These are phyloP conservation scores for Stigmatopora nigra DNA, from an alignment of 2,113 vertebrate species.

Conservation along the genomic window DNA sequence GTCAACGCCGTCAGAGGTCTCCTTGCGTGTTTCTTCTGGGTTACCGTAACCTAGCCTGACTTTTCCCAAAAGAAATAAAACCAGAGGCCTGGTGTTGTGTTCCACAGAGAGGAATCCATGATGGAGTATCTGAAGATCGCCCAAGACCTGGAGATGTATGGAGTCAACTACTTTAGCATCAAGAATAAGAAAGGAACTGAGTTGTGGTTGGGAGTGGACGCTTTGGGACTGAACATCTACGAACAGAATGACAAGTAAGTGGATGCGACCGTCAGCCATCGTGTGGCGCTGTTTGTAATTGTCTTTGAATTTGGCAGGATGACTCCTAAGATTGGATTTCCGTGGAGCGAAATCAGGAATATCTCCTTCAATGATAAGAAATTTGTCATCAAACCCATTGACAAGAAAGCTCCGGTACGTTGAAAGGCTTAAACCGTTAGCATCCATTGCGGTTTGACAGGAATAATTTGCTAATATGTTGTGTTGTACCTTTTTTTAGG, in stretches of 20 bases:
- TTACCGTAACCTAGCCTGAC: not conserved
- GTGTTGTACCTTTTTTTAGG: slow-evolving; percentile 57
- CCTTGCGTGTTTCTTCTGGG: not conserved
- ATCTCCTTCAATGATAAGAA: slow-evolving; percentile 99
- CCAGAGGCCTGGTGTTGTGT: no score
- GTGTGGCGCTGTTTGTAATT: not conserved
- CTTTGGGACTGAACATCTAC: slow-evolving; percentile 95
- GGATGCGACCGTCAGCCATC: not conserved
- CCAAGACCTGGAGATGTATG: slow-evolving; percentile 97
- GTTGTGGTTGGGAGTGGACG: slow-evolving; percentile 92
- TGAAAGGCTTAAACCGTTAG: not conserved
- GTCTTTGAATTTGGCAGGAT: slow-evolving; percentile 70
- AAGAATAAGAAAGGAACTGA: slow-evolving; percentile 99
- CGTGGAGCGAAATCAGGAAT: slow-evolving; percentile 98
- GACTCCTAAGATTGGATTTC: slow-evolving; percentile 98
- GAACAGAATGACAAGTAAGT: slow-evolving; percentile 93
- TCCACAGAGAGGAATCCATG: slow-evolving; percentile 88
- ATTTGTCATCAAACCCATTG: slow-evolving; percentile 98
- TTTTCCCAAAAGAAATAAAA: no score
- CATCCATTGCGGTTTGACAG: no score
- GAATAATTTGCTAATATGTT: not conserved
- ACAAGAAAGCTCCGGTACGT: slow-evolving; percentile 96
- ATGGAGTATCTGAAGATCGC: slow-evolving; percentile 98
- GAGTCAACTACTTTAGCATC: slow-evolving; percentile 97
- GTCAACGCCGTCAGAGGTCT: not conserved